These are phyloP conservation scores for Drosophila histrio DNA, from an alignment of 2,888 invertebrate species.

Conservation along the genomic window DNA sequence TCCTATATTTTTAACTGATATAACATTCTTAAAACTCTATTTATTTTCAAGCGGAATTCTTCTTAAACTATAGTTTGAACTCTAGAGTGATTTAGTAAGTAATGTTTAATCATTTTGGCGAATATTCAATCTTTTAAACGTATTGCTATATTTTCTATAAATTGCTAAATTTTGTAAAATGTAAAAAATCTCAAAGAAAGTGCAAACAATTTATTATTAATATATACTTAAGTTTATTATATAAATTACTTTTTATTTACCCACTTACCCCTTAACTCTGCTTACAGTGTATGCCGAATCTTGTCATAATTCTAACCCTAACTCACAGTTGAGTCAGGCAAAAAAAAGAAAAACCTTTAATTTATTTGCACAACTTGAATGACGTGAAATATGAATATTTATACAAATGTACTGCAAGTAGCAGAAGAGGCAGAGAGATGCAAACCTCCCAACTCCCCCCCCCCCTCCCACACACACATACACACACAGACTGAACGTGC, in stretches of 20 bases:
- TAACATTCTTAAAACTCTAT: no score
- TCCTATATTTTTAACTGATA: no score
- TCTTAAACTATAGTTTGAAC: no score
- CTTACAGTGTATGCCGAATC: neutral
- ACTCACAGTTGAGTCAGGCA: slow-evolving; percentile 24
- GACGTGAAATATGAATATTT: slow-evolving; percentile 64
- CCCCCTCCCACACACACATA: slow-evolving; percentile 6
- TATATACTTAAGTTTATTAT: no score
- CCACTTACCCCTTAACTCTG: neutral
- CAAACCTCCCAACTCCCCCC: slow-evolving; percentile 20
- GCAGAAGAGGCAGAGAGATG: slow-evolving; percentile 5
- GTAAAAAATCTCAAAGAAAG: no score
- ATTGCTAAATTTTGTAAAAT: neutral
- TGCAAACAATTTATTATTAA: no score
- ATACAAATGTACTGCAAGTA: slow-evolving; percentile 32
- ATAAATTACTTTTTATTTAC: neutral
- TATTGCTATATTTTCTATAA: no score
- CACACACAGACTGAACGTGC: slow-evolving; percentile 32
- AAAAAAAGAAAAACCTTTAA: slow-evolving; percentile 34
- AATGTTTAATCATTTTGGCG: no score
- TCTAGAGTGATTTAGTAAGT: no score
- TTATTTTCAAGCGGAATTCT: no score
- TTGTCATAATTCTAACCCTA: slow-evolving; percentile 34
- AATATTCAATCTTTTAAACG: no score
- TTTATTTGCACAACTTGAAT: slow-evolving; percentile 58